Evolutionary conservation across 1,140 invertebrate species (phyloP).

Genomic region (Aphaenogaster floridana): DNA sequence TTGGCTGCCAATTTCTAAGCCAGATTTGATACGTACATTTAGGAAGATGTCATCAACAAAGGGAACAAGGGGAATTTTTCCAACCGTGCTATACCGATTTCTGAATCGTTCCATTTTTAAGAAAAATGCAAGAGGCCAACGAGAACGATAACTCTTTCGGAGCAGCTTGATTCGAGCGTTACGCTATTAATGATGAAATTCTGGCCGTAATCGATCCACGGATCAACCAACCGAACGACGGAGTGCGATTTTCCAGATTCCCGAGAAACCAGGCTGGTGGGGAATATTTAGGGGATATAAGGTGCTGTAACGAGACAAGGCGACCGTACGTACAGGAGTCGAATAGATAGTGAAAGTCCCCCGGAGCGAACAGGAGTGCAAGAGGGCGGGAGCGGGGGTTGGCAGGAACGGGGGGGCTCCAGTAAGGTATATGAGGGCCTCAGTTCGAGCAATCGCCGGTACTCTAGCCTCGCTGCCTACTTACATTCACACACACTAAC

Average conservation of each 20-base stretch:
- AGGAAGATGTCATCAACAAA: neutral
- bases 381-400: conserved; percentile 72
- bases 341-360: conserved; percentile 86
- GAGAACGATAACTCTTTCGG: neutral
- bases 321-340: conserved; percentile 79
- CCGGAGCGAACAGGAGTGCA: conserved; percentile 73
- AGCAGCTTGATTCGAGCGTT: neutral
- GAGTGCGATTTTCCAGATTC: conserved; percentile 66
- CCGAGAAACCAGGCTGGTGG: conserved; percentile 67
- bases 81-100: neutral
- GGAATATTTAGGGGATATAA: conserved; percentile 80
- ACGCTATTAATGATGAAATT: neutral
- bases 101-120: neutral
- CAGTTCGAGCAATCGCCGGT: conserved; percentile 82
- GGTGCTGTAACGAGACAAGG: conserved; percentile 83
- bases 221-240: neutral
- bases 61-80: neutral
- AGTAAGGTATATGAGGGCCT: conserved; percentile 87
- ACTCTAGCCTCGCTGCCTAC: conserved; percentile 85
- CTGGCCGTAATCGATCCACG: neutral
- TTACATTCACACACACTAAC: conserved; percentile 81
- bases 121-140: too few relatives aligned
- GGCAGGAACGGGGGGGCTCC: conserved; percentile 77
- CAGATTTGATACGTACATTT: neutral
- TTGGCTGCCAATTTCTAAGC: conserved; percentile 14